These are phyloP conservation scores for Athetis lepigone DNA, from an alignment of 2,888 invertebrate genomes.

Conservation along the genomic window DNA sequence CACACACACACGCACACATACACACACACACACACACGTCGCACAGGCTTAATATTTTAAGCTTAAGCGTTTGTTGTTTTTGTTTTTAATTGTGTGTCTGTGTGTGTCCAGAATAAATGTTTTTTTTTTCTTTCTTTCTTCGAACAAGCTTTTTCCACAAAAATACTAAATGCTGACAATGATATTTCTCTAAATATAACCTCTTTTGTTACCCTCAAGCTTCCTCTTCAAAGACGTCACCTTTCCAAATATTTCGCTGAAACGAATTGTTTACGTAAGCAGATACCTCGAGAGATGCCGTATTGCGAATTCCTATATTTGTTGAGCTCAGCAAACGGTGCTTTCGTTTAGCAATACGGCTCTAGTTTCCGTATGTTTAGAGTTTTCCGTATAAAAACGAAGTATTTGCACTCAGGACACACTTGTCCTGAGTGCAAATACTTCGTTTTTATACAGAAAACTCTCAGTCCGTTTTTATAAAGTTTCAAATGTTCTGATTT, in stretches of 20 bases:
- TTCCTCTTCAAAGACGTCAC: slow-evolving; percentile 16
- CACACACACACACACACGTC: no score
- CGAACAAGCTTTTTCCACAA: no score
- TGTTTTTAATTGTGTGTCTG: no score
- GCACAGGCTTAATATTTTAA: no score
- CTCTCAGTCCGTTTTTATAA: not conserved
- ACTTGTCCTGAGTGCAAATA: slow-evolving; percentile 2
- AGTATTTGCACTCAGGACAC: slow-evolving; percentile 4
- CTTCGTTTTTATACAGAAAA: slow-evolving; percentile 18
- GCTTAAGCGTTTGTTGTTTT: no score
- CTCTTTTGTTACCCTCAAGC: not conserved
- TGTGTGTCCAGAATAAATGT: no score
- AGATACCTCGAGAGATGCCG: slow-evolving; percentile 11
- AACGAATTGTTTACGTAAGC: slow-evolving; percentile 34
- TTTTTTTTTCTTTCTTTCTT: no score
- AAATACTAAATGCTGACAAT: no score
- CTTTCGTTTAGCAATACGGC: slow-evolving; percentile 10
- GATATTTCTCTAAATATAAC: not conserved
- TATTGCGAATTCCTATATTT: slow-evolving; percentile 38
- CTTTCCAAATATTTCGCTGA: slow-evolving; percentile 2
- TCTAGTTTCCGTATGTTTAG: not conserved
- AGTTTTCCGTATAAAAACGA: slow-evolving; percentile 15
- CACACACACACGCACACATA: no score
- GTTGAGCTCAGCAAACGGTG: slow-evolving; percentile 10
- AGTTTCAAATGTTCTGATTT: not conserved